Conservation (phyloP, 2,113 vertebrate genomes). For the Aspiorhynchus laticeps region DNA sequence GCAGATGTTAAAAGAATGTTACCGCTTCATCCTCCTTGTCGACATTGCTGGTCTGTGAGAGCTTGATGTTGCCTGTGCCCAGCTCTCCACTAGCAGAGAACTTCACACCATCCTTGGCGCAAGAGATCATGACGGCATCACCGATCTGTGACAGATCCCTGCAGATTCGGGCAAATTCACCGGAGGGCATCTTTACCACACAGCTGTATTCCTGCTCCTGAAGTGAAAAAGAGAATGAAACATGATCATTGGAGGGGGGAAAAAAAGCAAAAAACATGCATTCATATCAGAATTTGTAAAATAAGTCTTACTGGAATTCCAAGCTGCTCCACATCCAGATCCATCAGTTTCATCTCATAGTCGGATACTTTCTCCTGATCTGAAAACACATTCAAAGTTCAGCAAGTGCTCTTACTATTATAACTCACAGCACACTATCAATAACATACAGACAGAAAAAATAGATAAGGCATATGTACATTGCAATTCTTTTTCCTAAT, state of each 20-base stretch:
- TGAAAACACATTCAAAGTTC: slow-evolving; percentile 57
- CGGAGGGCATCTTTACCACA: slow-evolving; percentile 98
- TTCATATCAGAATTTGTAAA: background rate
- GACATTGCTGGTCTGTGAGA: slow-evolving; percentile 94
- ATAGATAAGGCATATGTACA: no score
- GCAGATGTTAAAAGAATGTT: slow-evolving; percentile 46
- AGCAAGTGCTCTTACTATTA: background rate
- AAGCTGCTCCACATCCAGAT: slow-evolving; percentile 96
- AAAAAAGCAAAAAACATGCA: no score
- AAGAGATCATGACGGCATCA: slow-evolving; percentile 96
- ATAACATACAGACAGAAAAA: background rate
- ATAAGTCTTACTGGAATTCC: slow-evolving; percentile 88
- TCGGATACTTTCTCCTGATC: slow-evolving; percentile 98
- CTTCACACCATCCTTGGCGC: slow-evolving; percentile 95
- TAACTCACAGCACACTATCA: background rate
- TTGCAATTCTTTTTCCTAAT: no score
- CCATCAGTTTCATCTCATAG: slow-evolving; percentile 99
- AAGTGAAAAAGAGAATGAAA: background rate
- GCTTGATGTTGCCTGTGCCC: slow-evolving; percentile 94
- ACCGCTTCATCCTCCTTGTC: slow-evolving; percentile 98
- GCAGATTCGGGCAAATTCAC: slow-evolving; percentile 95
- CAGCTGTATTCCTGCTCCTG: slow-evolving; percentile 99
- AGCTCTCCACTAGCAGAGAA: slow-evolving; percentile 95
- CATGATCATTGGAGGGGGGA: background rate
- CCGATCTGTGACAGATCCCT: slow-evolving; percentile 96